phyloP scores from a whole-genome alignment of 2,888 invertebrate species.

The Monoplex corrugatus region DNA sequence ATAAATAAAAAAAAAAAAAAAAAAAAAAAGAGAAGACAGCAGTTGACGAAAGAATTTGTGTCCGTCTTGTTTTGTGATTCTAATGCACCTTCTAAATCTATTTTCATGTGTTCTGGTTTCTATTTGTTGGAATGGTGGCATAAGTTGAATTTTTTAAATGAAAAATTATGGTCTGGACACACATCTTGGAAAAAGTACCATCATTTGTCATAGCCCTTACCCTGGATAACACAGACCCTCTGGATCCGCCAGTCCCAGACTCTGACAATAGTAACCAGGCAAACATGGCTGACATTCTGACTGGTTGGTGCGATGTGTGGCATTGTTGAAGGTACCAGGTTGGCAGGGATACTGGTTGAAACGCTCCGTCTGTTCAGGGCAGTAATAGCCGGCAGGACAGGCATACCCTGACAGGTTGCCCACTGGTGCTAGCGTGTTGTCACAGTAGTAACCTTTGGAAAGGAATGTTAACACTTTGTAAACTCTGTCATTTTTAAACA shows the following conservation, averaged over 20 bases:
- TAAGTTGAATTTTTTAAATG: too few species aligned
- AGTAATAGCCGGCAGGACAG: conserved; percentile 75
- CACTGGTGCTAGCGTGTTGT: conserved; percentile 68
- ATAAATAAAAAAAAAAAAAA: too few species aligned
- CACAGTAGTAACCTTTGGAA: conserved; percentile 74
- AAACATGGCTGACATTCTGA: conserved; percentile 76
- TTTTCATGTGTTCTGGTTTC: too few species aligned
- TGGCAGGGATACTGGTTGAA: conserved; percentile 76
- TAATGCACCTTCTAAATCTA: too few species aligned
- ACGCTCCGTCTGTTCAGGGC: conserved; percentile 68
- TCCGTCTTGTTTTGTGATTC: too few species aligned
- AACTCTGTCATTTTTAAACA: too few species aligned
- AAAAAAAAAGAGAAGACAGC: too few species aligned
- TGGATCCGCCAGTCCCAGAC: conserved; percentile 73
- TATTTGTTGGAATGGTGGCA: too few species aligned
- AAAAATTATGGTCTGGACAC: too few species aligned
- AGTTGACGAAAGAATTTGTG: too few species aligned
- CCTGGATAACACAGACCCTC: conserved; percentile 78
- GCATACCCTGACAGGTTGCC: conserved; percentile 68
- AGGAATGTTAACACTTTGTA: conserved; percentile 35
- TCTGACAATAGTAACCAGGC: conserved; percentile 78
- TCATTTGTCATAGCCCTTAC: conserved; percentile 68
- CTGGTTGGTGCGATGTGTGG: conserved; percentile 62
- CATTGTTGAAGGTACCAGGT: conserved; percentile 77
- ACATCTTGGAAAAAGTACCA: too few species aligned